A percentile compares a stretch with the other conserved stretches of the same genome.
phyloP scores from a whole-genome alignment of 1,140 invertebrate genomes.

The Stegodyphus dumicola region DNA sequence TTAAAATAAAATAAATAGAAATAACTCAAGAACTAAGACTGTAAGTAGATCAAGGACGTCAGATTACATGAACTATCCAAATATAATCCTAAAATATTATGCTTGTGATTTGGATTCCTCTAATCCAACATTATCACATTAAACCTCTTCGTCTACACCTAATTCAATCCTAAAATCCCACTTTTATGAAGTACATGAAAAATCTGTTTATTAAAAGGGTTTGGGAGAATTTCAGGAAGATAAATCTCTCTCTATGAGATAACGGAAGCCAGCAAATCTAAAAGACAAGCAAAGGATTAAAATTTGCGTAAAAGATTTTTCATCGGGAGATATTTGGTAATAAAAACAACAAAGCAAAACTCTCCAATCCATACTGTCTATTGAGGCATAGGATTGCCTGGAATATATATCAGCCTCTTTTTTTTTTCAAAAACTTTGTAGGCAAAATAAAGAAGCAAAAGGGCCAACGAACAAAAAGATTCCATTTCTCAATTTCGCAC shows the following conservation, averaged over 20 bases:
- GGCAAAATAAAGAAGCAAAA: background rate
- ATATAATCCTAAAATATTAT: no score
- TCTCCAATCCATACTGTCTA: background rate
- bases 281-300: constrained; percentile 50
- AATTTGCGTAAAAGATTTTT: background rate
- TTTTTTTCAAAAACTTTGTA: no score
- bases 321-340: background rate
- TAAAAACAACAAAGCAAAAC: background rate
- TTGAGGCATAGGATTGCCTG: background rate
- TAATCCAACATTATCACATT: no score
- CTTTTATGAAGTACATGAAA: no score
- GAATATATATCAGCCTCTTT: background rate
- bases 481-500: constrained; percentile 3
- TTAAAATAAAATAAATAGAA: background rate
- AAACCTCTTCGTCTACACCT: no score
- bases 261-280: constrained; percentile 6
- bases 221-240: background rate
- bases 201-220: no score
- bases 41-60: background rate
- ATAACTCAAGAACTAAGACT: background rate
- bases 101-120: no score
- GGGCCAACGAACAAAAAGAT: background rate
- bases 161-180: no score
- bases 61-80: background rate
- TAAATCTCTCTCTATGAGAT: background rate